Evolutionary conservation across 2,888 invertebrate species (phyloP), one percentile per base, ranked within the genome.

Genomic region (Yponomeuta evonymella): DNA sequence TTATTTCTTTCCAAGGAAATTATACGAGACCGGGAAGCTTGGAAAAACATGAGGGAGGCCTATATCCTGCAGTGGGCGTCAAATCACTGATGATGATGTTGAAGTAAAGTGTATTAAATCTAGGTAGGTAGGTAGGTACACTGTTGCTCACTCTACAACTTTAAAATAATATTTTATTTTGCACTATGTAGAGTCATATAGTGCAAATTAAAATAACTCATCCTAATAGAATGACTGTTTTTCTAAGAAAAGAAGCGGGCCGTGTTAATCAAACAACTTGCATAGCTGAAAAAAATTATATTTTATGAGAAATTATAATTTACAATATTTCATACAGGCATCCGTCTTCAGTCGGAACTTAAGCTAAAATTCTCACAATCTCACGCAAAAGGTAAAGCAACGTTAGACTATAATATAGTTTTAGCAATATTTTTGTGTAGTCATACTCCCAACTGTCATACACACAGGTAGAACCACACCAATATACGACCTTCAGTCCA

Each of bases 271-370:
- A 91, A 90, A 90, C 88, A 72, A 89, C 85, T 79, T 78, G 75
- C 82, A 73, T 91, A 92, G 93, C 92, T 93, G 93, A 93, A 93
- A 93, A 93, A 93, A 93, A 92, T 92, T 92, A 92, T 93, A 93
- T 93, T 92, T 93, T 93, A 92, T 93, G 93, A 92, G 92, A 93
- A 93, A 93, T 93, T 90, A 93, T 93, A 93, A 93, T 93, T 92
- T 93, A 93, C 93, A 93, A 92, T 93, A 93, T 93, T 92, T 90
- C 90, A 91, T 90, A 88, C 92, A 92, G 88, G 88, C 93, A 93
- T 92, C 90, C 93, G 87, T 93, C 93, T 87, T 91, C 93, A 92
- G 90, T 90, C 93, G 91, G 88, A 92, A 92, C 93, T 93, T 93
- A 93, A 92, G 92, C 92, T 92, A 93, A 91, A 70, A 90, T 87